These are phyloP conservation scores for Trachythela sp. DNA, from an alignment of 64 coral and sea anemone species.

Conservation along the genomic window DNA sequence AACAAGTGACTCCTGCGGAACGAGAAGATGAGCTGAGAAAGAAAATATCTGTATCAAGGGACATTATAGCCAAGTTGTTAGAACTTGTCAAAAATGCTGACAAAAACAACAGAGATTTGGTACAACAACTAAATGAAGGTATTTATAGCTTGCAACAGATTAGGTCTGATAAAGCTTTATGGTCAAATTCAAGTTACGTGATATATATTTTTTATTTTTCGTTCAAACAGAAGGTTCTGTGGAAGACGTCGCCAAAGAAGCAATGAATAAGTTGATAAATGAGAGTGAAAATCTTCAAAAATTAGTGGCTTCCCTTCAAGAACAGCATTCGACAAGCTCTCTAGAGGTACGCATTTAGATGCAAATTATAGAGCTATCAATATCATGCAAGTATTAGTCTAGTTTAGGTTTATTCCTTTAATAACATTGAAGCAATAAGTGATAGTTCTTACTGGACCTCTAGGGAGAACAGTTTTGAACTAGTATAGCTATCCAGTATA, in stretches of 20 bases:
- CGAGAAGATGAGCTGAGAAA: constrained; percentile 69
- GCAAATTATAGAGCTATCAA: no score
- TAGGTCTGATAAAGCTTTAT: neutral
- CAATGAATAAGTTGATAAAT: constrained; percentile 53
- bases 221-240: constrained; percentile 3
- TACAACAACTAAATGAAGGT: neutral
- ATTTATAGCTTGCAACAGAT: neutral
- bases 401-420: no score
- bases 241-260: neutral
- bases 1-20: constrained; percentile 11
- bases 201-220: neutral
- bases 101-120: neutral
- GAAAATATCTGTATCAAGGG: constrained; percentile 66
- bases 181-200: neutral
- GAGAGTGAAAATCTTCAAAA: constrained; percentile 77
- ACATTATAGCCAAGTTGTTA: constrained; percentile 28
- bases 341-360: constrained; percentile 85
- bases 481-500: no score
- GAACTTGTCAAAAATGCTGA: constrained; percentile 18
- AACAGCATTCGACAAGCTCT: constrained; percentile 78
- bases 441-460: neutral
- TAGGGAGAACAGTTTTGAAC: neutral
- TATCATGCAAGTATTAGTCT: no score
- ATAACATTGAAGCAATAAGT: no score
- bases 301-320: constrained; percentile 67